These are phyloP conservation scores for Poecile atricapillus DNA, from an alignment of 2,113 vertebrate species.

Conservation along the genomic window DNA sequence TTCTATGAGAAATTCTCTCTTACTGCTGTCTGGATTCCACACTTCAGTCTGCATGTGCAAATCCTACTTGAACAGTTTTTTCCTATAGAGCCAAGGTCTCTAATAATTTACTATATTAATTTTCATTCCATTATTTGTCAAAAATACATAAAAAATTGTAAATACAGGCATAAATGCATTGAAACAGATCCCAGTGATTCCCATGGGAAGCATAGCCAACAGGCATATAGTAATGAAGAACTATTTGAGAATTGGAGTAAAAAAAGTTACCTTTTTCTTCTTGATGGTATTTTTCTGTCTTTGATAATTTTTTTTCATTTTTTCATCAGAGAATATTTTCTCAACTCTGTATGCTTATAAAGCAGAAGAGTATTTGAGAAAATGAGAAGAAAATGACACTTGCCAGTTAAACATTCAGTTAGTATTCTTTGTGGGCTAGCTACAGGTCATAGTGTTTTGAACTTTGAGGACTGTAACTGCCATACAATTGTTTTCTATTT, in stretches of 20 bases:
- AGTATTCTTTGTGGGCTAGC: not conserved
- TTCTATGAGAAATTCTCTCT: not conserved
- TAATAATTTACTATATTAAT: not conserved
- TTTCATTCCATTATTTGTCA: not conserved
- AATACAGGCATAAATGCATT: not conserved
- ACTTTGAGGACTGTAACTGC: not conserved
- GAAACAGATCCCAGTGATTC: not conserved
- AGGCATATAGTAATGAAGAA: not conserved
- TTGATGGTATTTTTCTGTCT: not conserved
- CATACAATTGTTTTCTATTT: not conserved
- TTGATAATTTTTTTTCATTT: not conserved
- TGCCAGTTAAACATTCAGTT: not conserved
- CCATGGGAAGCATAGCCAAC: not conserved
- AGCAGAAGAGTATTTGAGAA: not conserved
- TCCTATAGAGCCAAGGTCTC: not conserved
- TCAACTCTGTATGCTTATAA: not conserved
- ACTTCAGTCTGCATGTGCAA: not conserved
- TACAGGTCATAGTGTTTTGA: not conserved
- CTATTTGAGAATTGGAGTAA: not conserved
- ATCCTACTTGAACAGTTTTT: not conserved
- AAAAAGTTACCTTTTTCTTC: not conserved
- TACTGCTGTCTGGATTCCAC: not conserved
- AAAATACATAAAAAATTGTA: not conserved
- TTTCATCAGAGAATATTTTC: not conserved
- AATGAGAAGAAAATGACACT: not conserved